These are phyloP conservation scores for Cryptotis parvus DNA, from an alignment of 2,113 vertebrate genomes.

Conservation along the genomic window DNA sequence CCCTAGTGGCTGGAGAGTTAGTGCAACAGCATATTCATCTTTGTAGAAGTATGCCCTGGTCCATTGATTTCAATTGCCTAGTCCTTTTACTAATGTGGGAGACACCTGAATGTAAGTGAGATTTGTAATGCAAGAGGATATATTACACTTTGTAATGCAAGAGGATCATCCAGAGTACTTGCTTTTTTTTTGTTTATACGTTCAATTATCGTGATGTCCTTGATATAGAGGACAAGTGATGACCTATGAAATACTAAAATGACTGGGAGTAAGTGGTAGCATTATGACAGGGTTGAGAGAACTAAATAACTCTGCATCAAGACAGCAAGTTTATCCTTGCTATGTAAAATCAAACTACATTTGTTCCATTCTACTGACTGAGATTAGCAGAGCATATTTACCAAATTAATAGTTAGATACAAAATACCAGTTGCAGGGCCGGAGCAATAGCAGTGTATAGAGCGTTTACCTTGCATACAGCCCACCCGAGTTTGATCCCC, in stretches of 20 bases:
- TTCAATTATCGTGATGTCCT: background rate
- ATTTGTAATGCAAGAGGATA: background rate
- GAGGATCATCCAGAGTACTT: background rate
- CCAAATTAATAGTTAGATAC: background rate
- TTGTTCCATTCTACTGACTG: slow-evolving; percentile 40
- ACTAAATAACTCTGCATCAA: background rate
- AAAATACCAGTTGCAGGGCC: background rate
- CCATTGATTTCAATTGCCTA: too few species aligned
- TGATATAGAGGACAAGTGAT: background rate
- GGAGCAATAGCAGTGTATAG: too few species aligned
- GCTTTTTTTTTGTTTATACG: background rate
- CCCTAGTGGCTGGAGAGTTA: too few species aligned
- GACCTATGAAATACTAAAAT: background rate
- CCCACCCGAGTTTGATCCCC: too few species aligned
- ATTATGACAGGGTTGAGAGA: slow-evolving; percentile 19
- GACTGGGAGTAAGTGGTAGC: background rate
- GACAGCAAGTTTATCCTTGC: background rate
- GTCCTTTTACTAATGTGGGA: too few species aligned
- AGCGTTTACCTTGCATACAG: too few species aligned
- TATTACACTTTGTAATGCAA: background rate
- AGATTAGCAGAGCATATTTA: slow-evolving; percentile 22
- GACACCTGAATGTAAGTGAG: background rate
- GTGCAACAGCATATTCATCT: too few species aligned
- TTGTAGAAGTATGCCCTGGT: too few species aligned
- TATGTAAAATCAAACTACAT: slow-evolving; percentile 12